Evolutionary conservation across 2,797 vertebrate genomes (phyloP).

Genomic region (Mastacembelus armatus): DNA sequence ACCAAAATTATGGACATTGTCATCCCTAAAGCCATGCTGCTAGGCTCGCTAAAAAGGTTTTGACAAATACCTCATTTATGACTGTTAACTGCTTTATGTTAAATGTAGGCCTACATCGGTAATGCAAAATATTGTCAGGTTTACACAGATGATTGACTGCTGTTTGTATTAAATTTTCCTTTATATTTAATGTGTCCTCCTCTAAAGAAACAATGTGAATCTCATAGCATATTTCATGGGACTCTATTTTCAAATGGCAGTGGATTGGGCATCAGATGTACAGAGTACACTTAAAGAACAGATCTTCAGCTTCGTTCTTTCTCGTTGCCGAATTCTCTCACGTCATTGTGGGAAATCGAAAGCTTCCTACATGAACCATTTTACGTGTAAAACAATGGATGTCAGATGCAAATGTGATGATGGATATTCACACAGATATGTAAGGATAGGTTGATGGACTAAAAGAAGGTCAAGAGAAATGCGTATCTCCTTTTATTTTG

Average conservation of each 20-base stretch:
- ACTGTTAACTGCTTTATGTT: neutral
- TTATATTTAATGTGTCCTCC: neutral
- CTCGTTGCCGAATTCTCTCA: neutral
- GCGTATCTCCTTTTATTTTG: conserved; percentile 11
- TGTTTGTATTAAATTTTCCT: neutral
- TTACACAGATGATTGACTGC: neutral
- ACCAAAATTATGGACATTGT: neutral
- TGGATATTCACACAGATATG: neutral
- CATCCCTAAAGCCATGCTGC: no score
- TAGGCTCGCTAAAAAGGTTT: no score
- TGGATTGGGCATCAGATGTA: neutral
- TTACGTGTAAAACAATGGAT: neutral
- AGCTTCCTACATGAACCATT: neutral
- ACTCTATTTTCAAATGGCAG: no score
- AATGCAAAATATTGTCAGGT: neutral
- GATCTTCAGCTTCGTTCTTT: neutral
- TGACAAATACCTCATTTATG: neutral
- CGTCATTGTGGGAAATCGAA: neutral
- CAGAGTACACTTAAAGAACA: neutral
- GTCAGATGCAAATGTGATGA: conserved; percentile 17
- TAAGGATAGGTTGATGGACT: neutral
- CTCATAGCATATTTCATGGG: no score
- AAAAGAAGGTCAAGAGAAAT: conserved; percentile 18
- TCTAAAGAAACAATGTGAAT: neutral
- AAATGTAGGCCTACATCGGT: no score